These are phyloP conservation scores for Struthio camelus DNA, from an alignment of 2,113 vertebrate species.

Conservation along the genomic window DNA sequence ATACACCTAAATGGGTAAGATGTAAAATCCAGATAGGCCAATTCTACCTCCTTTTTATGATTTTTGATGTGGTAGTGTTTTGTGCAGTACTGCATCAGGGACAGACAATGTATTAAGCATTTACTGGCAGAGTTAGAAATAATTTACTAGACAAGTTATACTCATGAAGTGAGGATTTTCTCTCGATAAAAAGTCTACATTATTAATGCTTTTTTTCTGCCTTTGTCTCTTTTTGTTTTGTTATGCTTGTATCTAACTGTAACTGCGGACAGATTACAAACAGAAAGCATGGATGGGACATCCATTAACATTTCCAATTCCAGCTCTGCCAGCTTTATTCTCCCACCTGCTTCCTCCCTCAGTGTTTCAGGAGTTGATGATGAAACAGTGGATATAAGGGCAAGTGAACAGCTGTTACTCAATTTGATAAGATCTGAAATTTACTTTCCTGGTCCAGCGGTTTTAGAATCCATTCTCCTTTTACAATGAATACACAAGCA, in stretches of 20 bases:
- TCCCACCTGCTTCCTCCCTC: conserved; percentile 77
- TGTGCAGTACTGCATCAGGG: background rate
- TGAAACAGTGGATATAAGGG: conserved; percentile 88
- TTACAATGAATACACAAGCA: background rate
- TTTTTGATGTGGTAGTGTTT: fast-evolving
- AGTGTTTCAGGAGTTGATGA: conserved; percentile 51
- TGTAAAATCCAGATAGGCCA: background rate
- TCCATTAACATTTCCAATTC: conserved; percentile 68
- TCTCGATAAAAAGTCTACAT: background rate
- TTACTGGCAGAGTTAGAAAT: background rate
- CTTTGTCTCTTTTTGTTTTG: background rate
- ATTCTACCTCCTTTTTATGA: background rate
- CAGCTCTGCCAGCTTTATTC: conserved; percentile 81
- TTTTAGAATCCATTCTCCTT: background rate
- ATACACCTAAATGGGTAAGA: background rate
- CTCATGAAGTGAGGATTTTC: background rate
- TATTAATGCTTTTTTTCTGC: background rate
- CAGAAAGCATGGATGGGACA: conserved; percentile 62
- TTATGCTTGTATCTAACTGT: background rate
- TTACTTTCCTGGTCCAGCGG: background rate
- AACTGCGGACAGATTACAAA: conserved; percentile 69
- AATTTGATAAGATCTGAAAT: background rate
- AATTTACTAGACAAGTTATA: background rate
- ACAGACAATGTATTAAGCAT: background rate
- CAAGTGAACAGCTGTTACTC: conserved; percentile 67